Evolutionary conservation across 2,797 vertebrate species (phyloP).

Genomic region (Chromobotia macracanthus): DNA sequence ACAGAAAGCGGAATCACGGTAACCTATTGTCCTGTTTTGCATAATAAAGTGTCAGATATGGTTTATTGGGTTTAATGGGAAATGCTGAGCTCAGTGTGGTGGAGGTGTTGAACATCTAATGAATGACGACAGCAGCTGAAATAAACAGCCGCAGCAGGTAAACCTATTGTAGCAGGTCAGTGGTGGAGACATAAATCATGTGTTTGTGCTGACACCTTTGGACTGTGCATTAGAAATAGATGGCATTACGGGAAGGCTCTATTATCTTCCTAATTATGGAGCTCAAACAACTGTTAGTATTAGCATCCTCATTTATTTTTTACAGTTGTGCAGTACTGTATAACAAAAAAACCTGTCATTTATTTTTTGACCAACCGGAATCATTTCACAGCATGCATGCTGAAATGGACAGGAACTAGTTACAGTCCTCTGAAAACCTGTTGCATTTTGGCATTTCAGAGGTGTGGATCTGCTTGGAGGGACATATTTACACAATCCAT

Average conservation of each 20-base stretch:
- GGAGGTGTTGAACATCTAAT: background rate
- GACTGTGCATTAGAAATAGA: slow-evolving; percentile 30
- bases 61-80: background rate
- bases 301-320: slow-evolving; percentile 45
- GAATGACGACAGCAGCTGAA: slow-evolving; percentile 22
- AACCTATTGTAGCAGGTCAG: slow-evolving; percentile 12
- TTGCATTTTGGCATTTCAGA: slow-evolving; percentile 54
- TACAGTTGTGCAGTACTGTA: slow-evolving; percentile 68
- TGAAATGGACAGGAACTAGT: slow-evolving; percentile 52
- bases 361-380: slow-evolving; percentile 55
- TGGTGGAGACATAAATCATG: slow-evolving; percentile 1
- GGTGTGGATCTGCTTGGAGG: background rate
- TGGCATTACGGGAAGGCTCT: slow-evolving; percentile 48
- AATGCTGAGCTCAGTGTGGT: background rate
- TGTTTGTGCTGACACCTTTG: slow-evolving; percentile 9
- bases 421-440: slow-evolving; percentile 39
- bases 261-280: slow-evolving; percentile 30
- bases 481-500: slow-evolving; percentile 37
- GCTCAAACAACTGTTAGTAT: slow-evolving; percentile 35
- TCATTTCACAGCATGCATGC: slow-evolving; percentile 56
- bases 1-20: background rate
- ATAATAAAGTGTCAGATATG: background rate
- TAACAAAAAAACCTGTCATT: slow-evolving; percentile 2
- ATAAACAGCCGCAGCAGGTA: slow-evolving; percentile 10
- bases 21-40: slow-evolving; percentile 14